Base-by-base conservation (phyloP, 2,888 invertebrate genomes). In the Oeneis ivallda region DNA sequence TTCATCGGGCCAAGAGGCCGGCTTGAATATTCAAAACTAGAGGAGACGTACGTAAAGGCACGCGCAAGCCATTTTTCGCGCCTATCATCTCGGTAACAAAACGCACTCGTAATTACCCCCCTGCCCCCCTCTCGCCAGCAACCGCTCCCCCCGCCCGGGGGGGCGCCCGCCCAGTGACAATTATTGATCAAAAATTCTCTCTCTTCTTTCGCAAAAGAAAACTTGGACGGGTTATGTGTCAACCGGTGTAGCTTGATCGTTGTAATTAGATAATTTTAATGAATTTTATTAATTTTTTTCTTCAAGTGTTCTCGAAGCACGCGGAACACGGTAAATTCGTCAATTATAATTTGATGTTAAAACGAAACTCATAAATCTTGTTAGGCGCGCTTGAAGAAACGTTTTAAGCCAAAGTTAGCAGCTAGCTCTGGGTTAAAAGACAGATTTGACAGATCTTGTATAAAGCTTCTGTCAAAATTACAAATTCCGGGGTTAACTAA, bases 181-280 rank as follows among this genome's bases (percentile, higher is more conserved):
- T 93, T 93, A 93, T 93, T 93, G 93, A 93, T 93, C 93, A 93
- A 93, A 93, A 93, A 93, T 93, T 93, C 93, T 93, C 93, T 93
- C 93, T 93, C 92, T 92, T 92, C 92, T 92, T 92, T 92, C 90
- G 92, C 91, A 91, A 92, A 92, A 92, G 92, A 91, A 92, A 92
- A 92, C 92, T 92, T 91, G 92, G 92, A 92, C 92, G 92, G 91
- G 92, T 92, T 92, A 91, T 88, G 92, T 91, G 90, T 88, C 85
- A 86, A 85, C 89, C 83, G 82, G 77, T 81, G 71, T 79, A 79
- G 79, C 79, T 91, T 92, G 91, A 84, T 89, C 87, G 78, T 91
- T 87, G 85, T 85, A 89, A 88, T 91, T 91, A 89, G 82, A 83
- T 82, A 72, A 79, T 83, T 83, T 81, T 80, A 74, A 76, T 78